Percentiles rank a stretch among this genome's conserved stretches.
Conservation (phyloP, 2,797 vertebrate species). For the Glyptemys insculpta region DNA sequence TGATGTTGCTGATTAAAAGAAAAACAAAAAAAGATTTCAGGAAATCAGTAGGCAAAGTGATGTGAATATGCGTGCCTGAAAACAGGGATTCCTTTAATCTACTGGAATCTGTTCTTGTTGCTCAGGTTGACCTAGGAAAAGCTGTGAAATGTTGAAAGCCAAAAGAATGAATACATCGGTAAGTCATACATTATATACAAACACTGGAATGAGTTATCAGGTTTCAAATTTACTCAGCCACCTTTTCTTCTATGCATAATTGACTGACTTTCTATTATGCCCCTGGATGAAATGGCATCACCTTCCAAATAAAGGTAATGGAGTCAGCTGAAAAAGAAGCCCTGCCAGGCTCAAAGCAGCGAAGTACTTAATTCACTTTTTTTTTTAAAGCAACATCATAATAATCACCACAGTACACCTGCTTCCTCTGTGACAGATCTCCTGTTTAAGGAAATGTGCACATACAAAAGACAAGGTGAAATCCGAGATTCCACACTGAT, state of each 20-base stretch:
- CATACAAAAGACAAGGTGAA: slow-evolving; percentile 53
- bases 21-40: slow-evolving; percentile 81
- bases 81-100: slow-evolving; percentile 65
- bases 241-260: slow-evolving; percentile 34
- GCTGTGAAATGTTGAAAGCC: slow-evolving; percentile 78
- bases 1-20: slow-evolving; percentile 92
- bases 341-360: slow-evolving; percentile 58
- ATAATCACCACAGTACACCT: slow-evolving; percentile 77
- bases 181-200: slow-evolving; percentile 59
- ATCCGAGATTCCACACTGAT: slow-evolving; percentile 41
- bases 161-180: slow-evolving; percentile 71
- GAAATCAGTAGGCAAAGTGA: slow-evolving; percentile 83
- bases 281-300: slow-evolving; percentile 45
- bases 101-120: slow-evolving; percentile 72
- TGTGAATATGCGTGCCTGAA: slow-evolving; percentile 82
- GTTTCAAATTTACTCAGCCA: slow-evolving; percentile 58
- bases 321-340: slow-evolving; percentile 56
- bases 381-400: slow-evolving; percentile 49
- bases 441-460: slow-evolving; percentile 73
- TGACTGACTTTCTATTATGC: slow-evolving; percentile 16
- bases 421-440: slow-evolving; percentile 80
- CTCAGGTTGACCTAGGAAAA: slow-evolving; percentile 65
- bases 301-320: slow-evolving; percentile 58
- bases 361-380: slow-evolving; percentile 30
- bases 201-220: slow-evolving; percentile 55